Conservation (phyloP, 2,113 vertebrate species). For the Shinisaurus crocodilurus region DNA sequence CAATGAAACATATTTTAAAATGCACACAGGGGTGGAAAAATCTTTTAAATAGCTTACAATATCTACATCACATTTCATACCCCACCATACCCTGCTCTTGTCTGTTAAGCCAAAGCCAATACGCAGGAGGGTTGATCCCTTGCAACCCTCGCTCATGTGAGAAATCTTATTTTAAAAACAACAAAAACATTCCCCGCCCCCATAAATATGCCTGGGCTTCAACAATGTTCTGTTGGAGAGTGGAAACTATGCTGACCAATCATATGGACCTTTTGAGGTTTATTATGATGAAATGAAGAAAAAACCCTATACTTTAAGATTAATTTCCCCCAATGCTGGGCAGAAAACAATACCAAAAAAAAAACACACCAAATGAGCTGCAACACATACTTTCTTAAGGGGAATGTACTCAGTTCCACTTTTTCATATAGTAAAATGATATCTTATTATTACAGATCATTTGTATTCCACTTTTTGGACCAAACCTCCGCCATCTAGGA, state of each 20-base stretch:
- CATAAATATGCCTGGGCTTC: background rate
- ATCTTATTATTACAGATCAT: background rate
- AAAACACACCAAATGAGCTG: background rate
- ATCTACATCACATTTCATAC: background rate
- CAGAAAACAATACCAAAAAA: background rate
- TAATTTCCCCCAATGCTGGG: background rate
- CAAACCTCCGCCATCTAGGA: background rate
- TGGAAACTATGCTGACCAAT: background rate
- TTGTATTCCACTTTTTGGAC: background rate
- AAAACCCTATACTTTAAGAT: background rate
- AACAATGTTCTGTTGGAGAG: background rate
- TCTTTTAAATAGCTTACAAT: slow-evolving; percentile 1
- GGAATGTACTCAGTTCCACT: background rate
- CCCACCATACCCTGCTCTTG: background rate
- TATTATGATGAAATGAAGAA: background rate
- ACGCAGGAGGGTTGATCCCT: background rate
- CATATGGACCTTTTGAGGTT: background rate
- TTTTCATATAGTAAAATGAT: background rate
- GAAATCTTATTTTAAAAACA: slow-evolving; percentile 10
- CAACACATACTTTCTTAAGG: background rate
- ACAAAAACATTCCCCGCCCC: background rate
- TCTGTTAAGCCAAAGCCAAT: slow-evolving; percentile 1
- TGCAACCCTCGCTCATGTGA: slow-evolving; percentile 6
- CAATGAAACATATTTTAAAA: background rate
- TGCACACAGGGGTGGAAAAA: background rate